Conservation (phyloP, 1,140 invertebrate species). For the Ptiloglossa arizonensis region DNA sequence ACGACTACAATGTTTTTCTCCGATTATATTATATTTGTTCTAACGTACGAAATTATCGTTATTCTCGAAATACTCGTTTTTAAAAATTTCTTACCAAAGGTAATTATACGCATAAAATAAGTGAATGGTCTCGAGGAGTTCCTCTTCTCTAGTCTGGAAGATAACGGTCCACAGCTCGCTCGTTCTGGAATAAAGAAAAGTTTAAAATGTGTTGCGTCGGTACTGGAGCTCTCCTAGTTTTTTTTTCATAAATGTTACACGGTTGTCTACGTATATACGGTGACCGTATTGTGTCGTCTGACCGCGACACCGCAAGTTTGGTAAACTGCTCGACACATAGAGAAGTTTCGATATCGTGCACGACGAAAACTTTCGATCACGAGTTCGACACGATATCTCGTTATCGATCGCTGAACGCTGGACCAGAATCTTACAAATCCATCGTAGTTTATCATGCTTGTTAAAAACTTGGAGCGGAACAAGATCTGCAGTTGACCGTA, state of each 20-base stretch:
- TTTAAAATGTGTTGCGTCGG: no score
- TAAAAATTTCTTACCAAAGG: no score
- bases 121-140: no score
- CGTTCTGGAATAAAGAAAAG: no score
- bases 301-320: not conserved
- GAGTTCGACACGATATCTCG: not conserved
- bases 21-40: no score
- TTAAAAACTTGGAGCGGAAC: constrained; percentile 2
- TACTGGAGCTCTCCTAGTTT: no score
- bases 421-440: not conserved
- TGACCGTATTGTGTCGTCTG: not conserved
- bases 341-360: not conserved
- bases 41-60: no score
- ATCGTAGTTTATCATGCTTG: constrained; percentile 1
- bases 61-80: no score
- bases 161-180: no score
- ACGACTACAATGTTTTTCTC: no score
- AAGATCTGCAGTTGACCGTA: not conserved
- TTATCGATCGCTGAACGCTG: not conserved
- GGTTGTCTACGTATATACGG: not conserved
- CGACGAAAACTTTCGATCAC: not conserved
- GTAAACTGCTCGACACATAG: not conserved
- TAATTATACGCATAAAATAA: no score
- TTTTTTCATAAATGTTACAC: not conserved
- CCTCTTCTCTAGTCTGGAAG: no score